A percentile compares a stretch with the other conserved stretches of the same genome.
phyloP scores from a whole-genome alignment of 2,888 invertebrate species.

The Nemoura dubitans region DNA sequence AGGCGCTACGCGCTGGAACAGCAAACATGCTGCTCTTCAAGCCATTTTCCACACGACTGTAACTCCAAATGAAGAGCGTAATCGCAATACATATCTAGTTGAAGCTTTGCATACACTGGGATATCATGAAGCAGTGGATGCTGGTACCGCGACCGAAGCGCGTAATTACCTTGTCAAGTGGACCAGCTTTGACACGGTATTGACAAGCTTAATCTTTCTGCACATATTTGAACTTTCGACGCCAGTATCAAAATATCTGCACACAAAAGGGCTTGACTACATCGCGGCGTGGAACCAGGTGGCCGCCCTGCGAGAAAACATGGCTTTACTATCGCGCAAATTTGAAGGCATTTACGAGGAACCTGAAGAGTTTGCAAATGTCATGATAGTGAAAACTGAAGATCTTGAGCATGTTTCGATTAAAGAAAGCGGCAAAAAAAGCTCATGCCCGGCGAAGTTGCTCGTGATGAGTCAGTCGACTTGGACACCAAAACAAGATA shows the following conservation, averaged over 20 bases:
- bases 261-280: constrained; percentile 9
- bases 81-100: background rate
- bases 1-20: constrained; percentile 12
- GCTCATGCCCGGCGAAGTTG: background rate
- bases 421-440: background rate
- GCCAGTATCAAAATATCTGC: constrained; percentile 21
- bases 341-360: constrained; percentile 17
- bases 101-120: constrained; percentile 25
- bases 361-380: constrained; percentile 18
- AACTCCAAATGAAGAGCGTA: constrained; percentile 17
- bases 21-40: constrained; percentile 25
- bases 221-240: constrained; percentile 27
- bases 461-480: background rate
- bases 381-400: background rate
- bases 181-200: constrained; percentile 28
- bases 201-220: constrained; percentile 20
- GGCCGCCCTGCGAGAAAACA: constrained; percentile 10
- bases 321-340: background rate
- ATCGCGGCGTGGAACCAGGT: constrained; percentile 32
- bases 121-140: constrained; percentile 19
- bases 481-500: constrained; percentile 14
- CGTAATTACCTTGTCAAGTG: constrained; percentile 22
- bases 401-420: background rate
- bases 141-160: constrained; percentile 18
- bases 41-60: constrained; percentile 1